A percentile compares a stretch with the other conserved stretches of the same genome.
phyloP scores from a whole-genome alignment of 2,797 vertebrate genomes.

The Cygnus olor region DNA sequence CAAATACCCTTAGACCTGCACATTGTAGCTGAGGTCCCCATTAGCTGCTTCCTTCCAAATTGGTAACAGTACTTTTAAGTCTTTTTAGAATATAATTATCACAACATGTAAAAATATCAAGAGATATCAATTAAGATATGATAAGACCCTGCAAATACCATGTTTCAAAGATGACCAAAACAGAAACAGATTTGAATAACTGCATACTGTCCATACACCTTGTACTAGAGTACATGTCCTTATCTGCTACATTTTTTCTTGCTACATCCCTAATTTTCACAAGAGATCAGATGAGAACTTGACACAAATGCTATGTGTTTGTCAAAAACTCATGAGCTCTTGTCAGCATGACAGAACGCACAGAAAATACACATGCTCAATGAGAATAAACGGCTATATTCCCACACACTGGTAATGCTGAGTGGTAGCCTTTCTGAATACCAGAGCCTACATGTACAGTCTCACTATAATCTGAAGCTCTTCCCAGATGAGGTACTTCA shows the following conservation, averaged over 20 bases:
- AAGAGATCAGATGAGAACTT: not conserved
- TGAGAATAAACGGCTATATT: not conserved
- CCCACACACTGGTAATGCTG: not conserved
- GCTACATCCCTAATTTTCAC: not conserved
- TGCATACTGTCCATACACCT: not conserved
- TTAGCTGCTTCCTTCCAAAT: not conserved
- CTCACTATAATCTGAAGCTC: not conserved
- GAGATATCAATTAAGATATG: not conserved
- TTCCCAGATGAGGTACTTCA: not conserved
- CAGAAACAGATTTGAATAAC: rapidly evolving
- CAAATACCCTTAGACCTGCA: not conserved
- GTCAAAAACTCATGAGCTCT: not conserved
- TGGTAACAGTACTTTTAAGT: not conserved
- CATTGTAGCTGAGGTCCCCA: not conserved
- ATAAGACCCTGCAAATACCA: not conserved
- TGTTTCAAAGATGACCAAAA: not conserved
- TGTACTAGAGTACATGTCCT: not conserved
- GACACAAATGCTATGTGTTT: rapidly evolving
- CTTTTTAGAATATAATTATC: not conserved
- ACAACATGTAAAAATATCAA: not conserved
- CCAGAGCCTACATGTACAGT: not conserved
- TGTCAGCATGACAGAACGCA: not conserved
- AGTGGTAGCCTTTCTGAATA: not conserved
- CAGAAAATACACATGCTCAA: rapidly evolving
- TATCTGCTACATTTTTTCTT: not conserved